phyloP scores from a whole-genome alignment of 2,888 invertebrate genomes.

The Pyrrhia umbra region DNA sequence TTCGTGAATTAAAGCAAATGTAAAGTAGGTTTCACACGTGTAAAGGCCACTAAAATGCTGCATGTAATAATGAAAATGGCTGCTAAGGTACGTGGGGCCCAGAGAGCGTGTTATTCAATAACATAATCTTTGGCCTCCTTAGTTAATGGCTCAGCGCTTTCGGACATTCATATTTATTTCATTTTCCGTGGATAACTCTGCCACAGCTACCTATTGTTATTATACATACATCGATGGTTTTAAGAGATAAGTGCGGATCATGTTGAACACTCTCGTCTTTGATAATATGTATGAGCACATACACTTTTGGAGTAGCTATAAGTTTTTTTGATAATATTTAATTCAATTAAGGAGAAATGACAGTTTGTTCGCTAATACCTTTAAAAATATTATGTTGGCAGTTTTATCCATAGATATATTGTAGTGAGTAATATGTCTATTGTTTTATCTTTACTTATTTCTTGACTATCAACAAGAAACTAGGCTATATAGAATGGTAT shows the following conservation, averaged over 20 bases:
- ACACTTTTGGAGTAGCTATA: no score
- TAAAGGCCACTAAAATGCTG: constrained; percentile 5
- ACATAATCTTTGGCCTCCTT: constrained; percentile 47
- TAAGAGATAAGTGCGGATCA: constrained; percentile 9
- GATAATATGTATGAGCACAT: no score
- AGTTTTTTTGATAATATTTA: no score
- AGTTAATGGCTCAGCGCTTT: constrained; percentile 52
- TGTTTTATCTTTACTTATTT: no score
- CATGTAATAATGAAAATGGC: constrained; percentile 38
- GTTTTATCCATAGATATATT: no score
- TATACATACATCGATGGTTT: constrained; percentile 30
- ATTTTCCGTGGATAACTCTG: constrained; percentile 32
- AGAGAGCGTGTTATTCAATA: constrained; percentile 49
- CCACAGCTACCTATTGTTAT: constrained; percentile 44
- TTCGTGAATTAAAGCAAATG: neutral
- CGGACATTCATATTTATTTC: constrained; percentile 47
- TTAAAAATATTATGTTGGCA: no score
- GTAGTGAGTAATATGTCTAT: no score
- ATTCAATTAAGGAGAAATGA: no score
- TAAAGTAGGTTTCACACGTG: constrained; percentile 5
- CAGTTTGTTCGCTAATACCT: no score
- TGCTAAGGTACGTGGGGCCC: constrained; percentile 1
- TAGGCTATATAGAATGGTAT: no score
- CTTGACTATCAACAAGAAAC: no score
- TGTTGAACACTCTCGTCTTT: neutral